Percentiles rank a stretch among this genome's conserved stretches.
phyloP scores from a whole-genome alignment of 2,888 invertebrate genomes.

The Dicyrtoma fusca region DNA sequence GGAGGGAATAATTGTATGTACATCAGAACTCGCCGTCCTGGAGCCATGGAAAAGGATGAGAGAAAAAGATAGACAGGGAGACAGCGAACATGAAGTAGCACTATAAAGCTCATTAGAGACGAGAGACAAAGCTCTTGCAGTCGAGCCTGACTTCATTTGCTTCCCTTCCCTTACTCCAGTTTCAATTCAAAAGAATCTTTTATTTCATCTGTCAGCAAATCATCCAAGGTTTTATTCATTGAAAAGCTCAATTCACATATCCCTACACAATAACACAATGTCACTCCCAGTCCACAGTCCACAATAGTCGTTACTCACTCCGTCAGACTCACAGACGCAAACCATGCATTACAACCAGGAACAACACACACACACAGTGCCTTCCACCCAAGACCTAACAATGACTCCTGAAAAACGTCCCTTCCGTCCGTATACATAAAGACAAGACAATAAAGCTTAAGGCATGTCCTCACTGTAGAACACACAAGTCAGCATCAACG shows the following conservation, averaged over 20 bases:
- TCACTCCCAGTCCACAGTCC: neutral
- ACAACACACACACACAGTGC: too few relatives aligned
- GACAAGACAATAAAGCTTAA: too few relatives aligned
- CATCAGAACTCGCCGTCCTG: neutral
- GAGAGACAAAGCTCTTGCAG: conserved; percentile 25
- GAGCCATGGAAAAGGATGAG: neutral
- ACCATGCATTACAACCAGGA: too few relatives aligned
- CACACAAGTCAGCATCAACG: too few relatives aligned
- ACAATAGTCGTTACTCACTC: neutral
- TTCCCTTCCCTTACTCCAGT: neutral
- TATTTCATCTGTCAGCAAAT: conserved; percentile 7
- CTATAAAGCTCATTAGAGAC: conserved; percentile 30
- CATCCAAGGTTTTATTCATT: conserved; percentile 7
- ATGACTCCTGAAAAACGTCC: too few relatives aligned
- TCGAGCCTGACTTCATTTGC: neutral
- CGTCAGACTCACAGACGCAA: too few relatives aligned
- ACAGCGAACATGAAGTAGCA: conserved; percentile 23
- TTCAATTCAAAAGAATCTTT: neutral
- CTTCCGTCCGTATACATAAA: too few relatives aligned
- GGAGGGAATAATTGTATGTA: too few relatives aligned
- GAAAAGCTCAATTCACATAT: neutral
- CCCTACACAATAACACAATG: neutral
- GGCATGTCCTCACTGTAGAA: too few relatives aligned
- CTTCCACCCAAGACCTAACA: too few relatives aligned
- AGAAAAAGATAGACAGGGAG: conserved; percentile 15